These are phyloP conservation scores for Metopia argyrocephala DNA, from an alignment of 2,888 invertebrate genomes.

Conservation along the genomic window DNA sequence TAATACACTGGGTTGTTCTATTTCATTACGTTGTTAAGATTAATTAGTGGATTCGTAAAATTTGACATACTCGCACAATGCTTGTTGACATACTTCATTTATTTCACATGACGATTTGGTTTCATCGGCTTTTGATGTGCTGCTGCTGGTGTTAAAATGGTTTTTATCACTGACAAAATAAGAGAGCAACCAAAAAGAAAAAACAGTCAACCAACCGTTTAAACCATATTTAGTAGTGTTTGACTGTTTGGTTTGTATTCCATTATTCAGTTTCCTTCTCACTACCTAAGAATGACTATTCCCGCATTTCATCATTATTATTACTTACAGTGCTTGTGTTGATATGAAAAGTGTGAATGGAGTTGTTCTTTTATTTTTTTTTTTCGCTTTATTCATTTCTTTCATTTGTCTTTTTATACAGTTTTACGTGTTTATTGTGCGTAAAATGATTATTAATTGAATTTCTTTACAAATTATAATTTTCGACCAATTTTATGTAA, in stretches of 20 bases:
- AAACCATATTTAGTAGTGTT: conserved; percentile 39
- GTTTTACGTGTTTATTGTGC: conserved; percentile 65
- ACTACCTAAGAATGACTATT: conserved; percentile 19
- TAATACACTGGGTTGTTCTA: no score
- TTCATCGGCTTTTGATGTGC: conserved; percentile 50
- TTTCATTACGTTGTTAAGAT: conserved; percentile 50
- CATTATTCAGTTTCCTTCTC: background rate
- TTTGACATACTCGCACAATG: conserved; percentile 51
- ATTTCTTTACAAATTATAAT: conserved; percentile 66
- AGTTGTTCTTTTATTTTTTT: conserved; percentile 5
- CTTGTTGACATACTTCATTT: conserved; percentile 46
- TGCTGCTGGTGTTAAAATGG: conserved; percentile 56
- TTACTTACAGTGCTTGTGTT: conserved; percentile 20
- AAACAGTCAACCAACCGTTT: background rate
- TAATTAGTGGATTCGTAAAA: conserved; percentile 60
- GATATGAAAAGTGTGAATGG: conserved; percentile 22
- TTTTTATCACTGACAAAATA: conserved; percentile 54
- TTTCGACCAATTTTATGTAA: conserved; percentile 34
- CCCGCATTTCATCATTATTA: conserved; percentile 33
- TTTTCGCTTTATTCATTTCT: no score
- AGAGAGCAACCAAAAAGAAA: conserved; percentile 24
- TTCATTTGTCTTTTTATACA: conserved; percentile 39
- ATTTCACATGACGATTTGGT: conserved; percentile 58
- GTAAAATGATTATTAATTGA: conserved; percentile 77
- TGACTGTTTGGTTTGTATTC: conserved; percentile 12